Percentiles rank a stretch among this genome's conserved stretches.
Evolutionary conservation across 2,113 vertebrate genomes (phyloP).

Genomic region (Pluvianellus socialis): DNA sequence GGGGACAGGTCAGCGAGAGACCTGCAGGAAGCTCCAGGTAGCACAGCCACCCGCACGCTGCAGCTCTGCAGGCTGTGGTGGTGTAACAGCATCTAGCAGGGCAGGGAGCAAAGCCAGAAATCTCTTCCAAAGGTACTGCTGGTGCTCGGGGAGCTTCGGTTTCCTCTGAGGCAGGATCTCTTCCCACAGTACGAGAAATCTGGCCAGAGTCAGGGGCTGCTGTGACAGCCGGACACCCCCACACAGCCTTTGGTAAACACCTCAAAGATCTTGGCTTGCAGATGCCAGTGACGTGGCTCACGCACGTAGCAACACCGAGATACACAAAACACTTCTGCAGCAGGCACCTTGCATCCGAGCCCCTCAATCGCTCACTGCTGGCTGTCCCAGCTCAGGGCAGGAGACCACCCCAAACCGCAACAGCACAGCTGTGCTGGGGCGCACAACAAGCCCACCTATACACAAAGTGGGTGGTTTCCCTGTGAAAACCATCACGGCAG

Average conservation of each 20-base stretch:
- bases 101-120: neutral
- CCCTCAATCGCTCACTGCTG: accelerated
- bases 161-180: neutral
- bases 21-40: neutral
- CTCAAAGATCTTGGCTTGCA: neutral
- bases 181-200: neutral
- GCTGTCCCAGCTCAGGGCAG: neutral
- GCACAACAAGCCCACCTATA: neutral
- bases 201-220: neutral
- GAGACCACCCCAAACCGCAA: accelerated
- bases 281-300: neutral
- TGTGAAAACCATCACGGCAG: neutral
- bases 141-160: neutral
- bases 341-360: too few species aligned
- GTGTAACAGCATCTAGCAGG: neutral
- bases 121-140: neutral
- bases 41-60: neutral
- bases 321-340: neutral
- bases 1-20: accelerated
- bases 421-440: neutral
- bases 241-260: accelerated
- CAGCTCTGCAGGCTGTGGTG: neutral
- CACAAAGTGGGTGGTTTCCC: accelerated
- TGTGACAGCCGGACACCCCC: neutral
- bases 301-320: neutral